Base-by-base conservation (phyloP, 2,888 invertebrate species). In the Cepaea hortensis region DNA sequence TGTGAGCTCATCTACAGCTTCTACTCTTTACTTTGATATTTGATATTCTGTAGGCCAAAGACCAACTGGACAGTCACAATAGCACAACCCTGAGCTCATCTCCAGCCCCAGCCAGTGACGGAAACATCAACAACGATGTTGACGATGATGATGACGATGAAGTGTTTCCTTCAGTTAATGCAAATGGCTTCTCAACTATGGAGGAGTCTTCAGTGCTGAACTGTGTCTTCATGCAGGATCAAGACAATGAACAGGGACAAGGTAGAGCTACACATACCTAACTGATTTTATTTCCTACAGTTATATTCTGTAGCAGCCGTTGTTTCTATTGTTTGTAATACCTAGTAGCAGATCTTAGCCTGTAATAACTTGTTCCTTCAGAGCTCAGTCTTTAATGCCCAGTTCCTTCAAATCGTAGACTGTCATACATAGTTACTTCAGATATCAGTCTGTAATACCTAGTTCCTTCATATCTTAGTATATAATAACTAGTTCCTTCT, bases 121-220 rank as follows among this genome's bases (percentile, higher is more conserved):
- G 82, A 4, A 80, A 80, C 35, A 76, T 84, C 84, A 75, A 20
- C 84, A 75, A 6, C 48, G 55, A 61, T 61, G 62, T 5, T 18
- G 79, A 62, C 7, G 79, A 79, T 62, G 79, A 35, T 15, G 79
- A 79, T 6, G 80, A 72, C 18, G 81, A 81, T n/a, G 77, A 50
- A 46, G 81, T 82, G 15, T 80, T 85, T 61, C 65, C 76, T 46
- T 20, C 62, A 13, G 82, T 48, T n/a, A 77, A 82, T 20, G 82
- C 68, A 5, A 82, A 55, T 15, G 86, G 86, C 18, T 86, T 86
- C 81, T 82, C 82, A 20, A 86, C 86, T 2, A 70, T 82, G 76
- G 86, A 86, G 50, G 86, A 86, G 48, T 86, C 86, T 0, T 86
- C 86, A 0, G 82, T 86, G 18, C 77, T 86, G 1, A 86, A 86